Base-by-base conservation (phyloP, 2,888 invertebrate genomes). In the Athetis lepigone region DNA sequence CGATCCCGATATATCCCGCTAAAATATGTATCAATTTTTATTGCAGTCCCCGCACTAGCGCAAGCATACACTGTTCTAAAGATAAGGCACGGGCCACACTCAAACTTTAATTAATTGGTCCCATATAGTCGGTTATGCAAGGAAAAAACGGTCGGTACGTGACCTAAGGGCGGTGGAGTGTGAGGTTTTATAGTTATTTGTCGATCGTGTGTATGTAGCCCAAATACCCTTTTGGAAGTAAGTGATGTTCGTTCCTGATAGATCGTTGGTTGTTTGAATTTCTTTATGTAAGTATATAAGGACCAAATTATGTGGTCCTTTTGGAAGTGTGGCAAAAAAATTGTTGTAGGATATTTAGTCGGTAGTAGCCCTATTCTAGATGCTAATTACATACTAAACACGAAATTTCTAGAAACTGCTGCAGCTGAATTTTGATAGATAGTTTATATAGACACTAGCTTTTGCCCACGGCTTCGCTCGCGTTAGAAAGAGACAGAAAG, bases 21-120 rank as follows among this genome's bases (percentile, higher is more conserved):
- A 64, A 79, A 70, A 69, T 52, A 63, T 46, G 61, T 59, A 72
- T 68, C 21, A 56, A 39, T 58, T 69, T 70, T 70, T 66, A 73
- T 70, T 67, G 52, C 27, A 39, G 25, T 40, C 69, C 65, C 77
- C 59, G 13, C 69, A 77, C 73, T 77, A 71, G 57, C 61, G 36
- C 52, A 63, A 55, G 59, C 52, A 62, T 57, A 76, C 73, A 64
- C 49, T 63, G 43, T 66, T 73, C 67, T 74, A 72, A 64, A 79
- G 88, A 88, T 88, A 88, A 86, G 85, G 88, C 88, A 88, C 88
- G 88, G 71, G 73, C 62, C 75, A 79, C 81, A 83, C 85, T 88
- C 84, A 80, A 85, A 87, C 83, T 85, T 87, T 87, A 88, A 88
- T 88, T 88, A 88, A 88, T 88, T 82, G 85, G 70, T 65, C 65